phyloP scores from a whole-genome alignment of 2,888 invertebrate genomes.

The Marasmarcha lunaedactyla region DNA sequence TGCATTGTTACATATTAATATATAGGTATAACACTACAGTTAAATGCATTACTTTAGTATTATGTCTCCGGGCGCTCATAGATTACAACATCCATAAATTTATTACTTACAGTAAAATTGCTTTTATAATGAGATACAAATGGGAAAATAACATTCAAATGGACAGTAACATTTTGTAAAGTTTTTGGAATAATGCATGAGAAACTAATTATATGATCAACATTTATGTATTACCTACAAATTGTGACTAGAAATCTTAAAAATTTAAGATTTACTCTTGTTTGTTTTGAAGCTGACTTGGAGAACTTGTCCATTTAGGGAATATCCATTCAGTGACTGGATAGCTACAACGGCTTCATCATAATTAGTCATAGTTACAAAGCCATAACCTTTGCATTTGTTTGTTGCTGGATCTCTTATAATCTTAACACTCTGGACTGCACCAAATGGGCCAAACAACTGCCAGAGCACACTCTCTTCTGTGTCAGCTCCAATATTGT shows the following conservation, averaged over 20 bases:
- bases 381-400: conserved; percentile 98
- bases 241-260: conserved; percentile 62
- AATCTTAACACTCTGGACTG: conserved; percentile 97
- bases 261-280: conserved; percentile 79
- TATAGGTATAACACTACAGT: too few relatives aligned
- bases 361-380: conserved; percentile 98
- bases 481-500: conserved; percentile 91
- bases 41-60: too few relatives aligned
- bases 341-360: conserved; percentile 97
- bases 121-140: too few relatives aligned
- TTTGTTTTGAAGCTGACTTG: conserved; percentile 98
- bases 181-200: too few relatives aligned
- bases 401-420: conserved; percentile 95
- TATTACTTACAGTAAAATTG: too few relatives aligned
- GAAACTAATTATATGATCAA: conserved; percentile 32
- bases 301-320: conserved; percentile 93
- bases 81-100: too few relatives aligned
- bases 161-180: too few relatives aligned
- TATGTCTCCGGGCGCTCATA: too few relatives aligned
- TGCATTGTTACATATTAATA: too few relatives aligned
- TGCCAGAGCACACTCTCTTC: conserved; percentile 94
- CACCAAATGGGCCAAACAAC: conserved; percentile 96
- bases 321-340: conserved; percentile 95
- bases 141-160: too few relatives aligned
- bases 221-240: conserved; percentile 68